Evolutionary conservation across 2,888 invertebrate species (phyloP), one percentile per base, ranked within the genome.

Genomic region (Pyrrhopygopsis socrates): DNA sequence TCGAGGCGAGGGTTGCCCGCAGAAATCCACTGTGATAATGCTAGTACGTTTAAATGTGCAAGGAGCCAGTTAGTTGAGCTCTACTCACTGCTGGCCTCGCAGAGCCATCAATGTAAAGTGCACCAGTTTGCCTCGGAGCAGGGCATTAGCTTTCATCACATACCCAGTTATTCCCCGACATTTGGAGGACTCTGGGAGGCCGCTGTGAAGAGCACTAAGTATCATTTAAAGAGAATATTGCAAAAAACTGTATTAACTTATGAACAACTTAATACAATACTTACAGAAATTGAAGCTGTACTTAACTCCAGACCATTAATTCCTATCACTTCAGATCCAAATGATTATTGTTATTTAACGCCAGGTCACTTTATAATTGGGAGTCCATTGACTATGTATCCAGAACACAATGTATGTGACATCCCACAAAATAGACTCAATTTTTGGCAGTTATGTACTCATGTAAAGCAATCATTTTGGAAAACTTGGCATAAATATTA

Each of bases 21-120:
- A 38, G 27, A 67, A 67, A 67, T 67, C 22, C 34, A 30, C 38
- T 67, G 67, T 22, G 67, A 67, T 22, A 96, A 22, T 94, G 94
- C 15, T 30, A 67, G 34, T 22, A 67, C 67, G 5, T 34, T 67
- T 30, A 67, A 30, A 11, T 29, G 30, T n/a, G 67, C 67, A 30
- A 30, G 30, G 4, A 67, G 34, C 11, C 22, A 27, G 6, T 54
- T 54, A 54, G n/a, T n/a, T 45, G 91, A 24, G 27, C 86, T 38
- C 87, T 86, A 6, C n/a, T 82, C 29, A 84, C 87, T 11, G 30
- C 27, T 4, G 4, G 15, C 4, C 4, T n/a, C 54, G 4, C 20
- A 54, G 20, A n/a, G 4, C n/a, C 70, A 65, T 18, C 70, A 68
- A 18, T 9, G 18, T 45, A 18, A 54, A n/a, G 54, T 54, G n/a